Base-by-base conservation (phyloP, 2,888 invertebrate species). In the Osmoderma eremita region DNA sequence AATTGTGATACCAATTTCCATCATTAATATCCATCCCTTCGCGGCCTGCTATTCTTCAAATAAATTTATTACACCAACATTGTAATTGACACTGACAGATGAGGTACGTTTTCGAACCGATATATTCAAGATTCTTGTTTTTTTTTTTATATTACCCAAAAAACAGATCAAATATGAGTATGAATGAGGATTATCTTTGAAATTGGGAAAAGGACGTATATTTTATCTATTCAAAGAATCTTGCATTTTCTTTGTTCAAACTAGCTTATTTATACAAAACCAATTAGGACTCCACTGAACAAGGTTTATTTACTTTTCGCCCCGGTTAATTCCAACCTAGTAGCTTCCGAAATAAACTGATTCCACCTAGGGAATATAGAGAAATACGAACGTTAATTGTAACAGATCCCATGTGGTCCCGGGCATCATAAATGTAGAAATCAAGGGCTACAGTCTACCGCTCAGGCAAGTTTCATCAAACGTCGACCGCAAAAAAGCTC, bases 71-170 rank as follows among this genome's bases (percentile, higher is more conserved):
- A 38, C 17, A 53, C 10, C 18, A 53, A 18, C 12, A 38, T 18
- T 38, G 38, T 38, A 38, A 53, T 53, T 53, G 53, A 53, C 53
- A 53, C 10, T 53, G 53, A 53, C 53, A 53, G 18, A 53, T 53
- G 17, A 18, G 18, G 6, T 22, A 30, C 13, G 13, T 53, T 18
- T 51, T 6, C 36, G 22, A 51, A 51, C 15, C 50, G 10, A 51
- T 51, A 24, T 20, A 30, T 13, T 4, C 30, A 30, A 6, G 50
- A 50, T 8, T 30, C 10, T 30, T 30, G 30, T 5, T 6, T 30
- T 5, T 6, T 30, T 5, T 30, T 30, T 30, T 10, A 30, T 3
- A 30, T 2, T 30, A 8, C 5, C 30, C 3, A 6, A 30, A 10
- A 30, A 3, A 30, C 30, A 1, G 2, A 8, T 3, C 3, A 30